A percentile compares a stretch with the other conserved stretches of the same genome.
phyloP scores from a whole-genome alignment of 1,140 invertebrate species.

The Whitmania pigra region DNA sequence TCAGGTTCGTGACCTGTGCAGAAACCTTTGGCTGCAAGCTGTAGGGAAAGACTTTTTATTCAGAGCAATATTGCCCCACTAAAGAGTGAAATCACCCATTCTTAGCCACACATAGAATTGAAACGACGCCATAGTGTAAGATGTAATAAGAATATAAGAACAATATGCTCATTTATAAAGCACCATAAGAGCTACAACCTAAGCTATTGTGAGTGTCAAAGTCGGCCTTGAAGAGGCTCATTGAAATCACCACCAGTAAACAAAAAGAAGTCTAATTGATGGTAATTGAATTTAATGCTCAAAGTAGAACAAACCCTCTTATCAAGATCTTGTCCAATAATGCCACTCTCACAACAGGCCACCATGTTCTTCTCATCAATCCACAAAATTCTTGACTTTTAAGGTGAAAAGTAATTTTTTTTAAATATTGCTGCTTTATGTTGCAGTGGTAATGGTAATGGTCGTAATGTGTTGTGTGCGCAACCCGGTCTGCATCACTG shows the following conservation, averaged over 20 bases:
- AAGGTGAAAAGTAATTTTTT: neutral
- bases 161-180: no score
- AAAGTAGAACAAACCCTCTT: constrained; percentile 31
- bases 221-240: no score
- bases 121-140: neutral
- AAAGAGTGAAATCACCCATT: neutral
- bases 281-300: no score
- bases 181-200: no score
- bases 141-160: neutral
- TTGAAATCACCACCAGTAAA: no score
- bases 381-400: constrained; percentile 64
- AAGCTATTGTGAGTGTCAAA: no score
- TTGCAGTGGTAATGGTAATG: no score
- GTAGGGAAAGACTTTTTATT: constrained; percentile 6
- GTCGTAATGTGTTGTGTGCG: no score
- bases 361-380: constrained; percentile 76
- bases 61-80: constrained; percentile 23
- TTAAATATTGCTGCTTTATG: no score
- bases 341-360: constrained; percentile 68
- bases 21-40: constrained; percentile 42
- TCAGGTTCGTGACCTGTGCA: constrained; percentile 77
- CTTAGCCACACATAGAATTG: constrained; percentile 16
- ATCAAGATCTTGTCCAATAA: constrained; percentile 74
- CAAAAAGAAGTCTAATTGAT: no score
- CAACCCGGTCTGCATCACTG: no score